Percentiles rank a stretch among this genome's conserved stretches.
These are phyloP conservation scores for Agrochola lota DNA, from an alignment of 2,888 invertebrate genomes.

Conservation along the genomic window DNA sequence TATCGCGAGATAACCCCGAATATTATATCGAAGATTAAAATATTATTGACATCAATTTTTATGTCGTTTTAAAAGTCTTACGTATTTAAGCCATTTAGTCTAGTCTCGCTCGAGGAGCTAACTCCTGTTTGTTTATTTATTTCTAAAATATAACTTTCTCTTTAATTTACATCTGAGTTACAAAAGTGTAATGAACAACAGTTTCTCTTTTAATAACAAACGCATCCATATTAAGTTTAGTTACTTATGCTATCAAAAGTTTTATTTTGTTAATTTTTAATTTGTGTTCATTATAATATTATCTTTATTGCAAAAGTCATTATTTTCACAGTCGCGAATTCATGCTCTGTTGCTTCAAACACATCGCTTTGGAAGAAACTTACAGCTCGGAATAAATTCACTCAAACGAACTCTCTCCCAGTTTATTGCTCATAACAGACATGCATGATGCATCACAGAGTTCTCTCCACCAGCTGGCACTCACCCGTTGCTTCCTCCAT, in stretches of 20 bases:
- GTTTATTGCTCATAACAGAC: constrained; percentile 1
- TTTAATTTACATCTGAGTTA: constrained; percentile 51
- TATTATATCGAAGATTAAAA: constrained; percentile 21
- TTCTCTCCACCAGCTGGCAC: constrained; percentile 49
- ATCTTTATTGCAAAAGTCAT: constrained; percentile 43
- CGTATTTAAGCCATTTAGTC: constrained; percentile 7
- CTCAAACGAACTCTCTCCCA: constrained; percentile 47
- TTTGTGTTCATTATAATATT: constrained; percentile 43
- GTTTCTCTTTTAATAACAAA: constrained; percentile 40
- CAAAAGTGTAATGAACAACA: constrained; percentile 33
- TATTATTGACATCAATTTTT: constrained; percentile 37
- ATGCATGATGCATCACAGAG: constrained; percentile 6
- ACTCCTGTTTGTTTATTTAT: constrained; percentile 55
- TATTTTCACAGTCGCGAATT: constrained; percentile 35
- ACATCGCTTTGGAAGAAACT: constrained; percentile 41
- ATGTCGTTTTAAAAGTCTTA: constrained; percentile 9
- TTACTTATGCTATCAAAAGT: constrained; percentile 14
- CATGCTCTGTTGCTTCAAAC: constrained; percentile 58
- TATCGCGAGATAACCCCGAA: constrained; percentile 15
- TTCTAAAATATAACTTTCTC: constrained; percentile 58
- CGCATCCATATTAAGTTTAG: constrained; percentile 26
- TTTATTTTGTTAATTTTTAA: constrained; percentile 27
- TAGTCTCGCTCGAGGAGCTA: constrained; percentile 9
- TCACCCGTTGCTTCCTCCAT: constrained; percentile 79
- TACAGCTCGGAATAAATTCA: constrained; percentile 34